Base-by-base conservation (phyloP, 2,888 invertebrate species). In the Eupithecia tripunctaria region DNA sequence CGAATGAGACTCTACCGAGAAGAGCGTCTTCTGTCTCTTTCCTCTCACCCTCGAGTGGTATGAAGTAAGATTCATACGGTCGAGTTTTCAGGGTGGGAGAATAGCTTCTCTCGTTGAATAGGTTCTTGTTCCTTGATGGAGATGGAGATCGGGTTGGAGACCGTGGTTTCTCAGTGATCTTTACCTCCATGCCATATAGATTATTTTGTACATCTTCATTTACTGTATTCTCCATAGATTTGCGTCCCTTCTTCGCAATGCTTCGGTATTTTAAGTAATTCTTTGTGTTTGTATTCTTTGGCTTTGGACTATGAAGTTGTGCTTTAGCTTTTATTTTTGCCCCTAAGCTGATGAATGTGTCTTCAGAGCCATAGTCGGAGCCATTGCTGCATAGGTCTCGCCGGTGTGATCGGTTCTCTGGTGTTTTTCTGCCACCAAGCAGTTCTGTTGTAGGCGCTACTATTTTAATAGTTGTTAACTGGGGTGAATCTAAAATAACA, bases 281-380 rank as follows among this genome's bases (percentile, higher is more conserved):
- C 78, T 90, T 93, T 8, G 86, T 78, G 78, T 88, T 89, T 2
- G 80, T 80, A 70, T 82, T 85, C 82, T 91, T 91, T 25, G 82
- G 86, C 81, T 90, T 93, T 7, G 88, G 82, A 10, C 86, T 84
- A 1, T 32, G 36, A 5, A 85, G 82, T 82, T 94, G 94, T 2
- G 95, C 95, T 85, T 89, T 94, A n/a, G 91, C 92, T 82, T 95
- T 95, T 63, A 95, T 95, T 85, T 94, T 95, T 51, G 93, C 91
- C 56, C 95, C 95, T 83, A 95, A 83, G 80, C 95, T 95, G 70
- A 93, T 91, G 77, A 87, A 94, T 1, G 95, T 95, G 70, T 95
- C 95, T 83, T 94, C 94, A 12, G 95, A 95, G 21, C 95, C 94
- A 79, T 92, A 91, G 75, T 94, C 94, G 2, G 94, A 94, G 43